A percentile compares a stretch with the other conserved stretches of the same genome.
Evolutionary conservation across 1,140 invertebrate species (phyloP).

Genomic region (Achatina immaculata): DNA sequence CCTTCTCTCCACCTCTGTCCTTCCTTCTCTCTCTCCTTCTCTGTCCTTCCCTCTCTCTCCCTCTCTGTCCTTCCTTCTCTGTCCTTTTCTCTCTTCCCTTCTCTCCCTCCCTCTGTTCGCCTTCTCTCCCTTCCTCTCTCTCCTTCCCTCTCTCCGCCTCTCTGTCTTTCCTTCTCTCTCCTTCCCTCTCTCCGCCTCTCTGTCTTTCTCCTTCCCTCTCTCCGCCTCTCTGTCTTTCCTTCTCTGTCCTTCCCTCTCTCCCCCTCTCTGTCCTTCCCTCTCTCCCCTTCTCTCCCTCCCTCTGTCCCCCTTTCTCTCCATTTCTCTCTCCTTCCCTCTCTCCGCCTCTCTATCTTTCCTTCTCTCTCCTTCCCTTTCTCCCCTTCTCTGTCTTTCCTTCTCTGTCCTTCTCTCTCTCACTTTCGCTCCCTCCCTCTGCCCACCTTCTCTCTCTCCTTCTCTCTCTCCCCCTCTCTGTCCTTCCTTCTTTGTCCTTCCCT

Average conservation of each 20-base stretch:
- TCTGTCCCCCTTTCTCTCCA: conserved; percentile 5
- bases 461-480: too few species aligned
- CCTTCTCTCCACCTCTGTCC: too few species aligned
- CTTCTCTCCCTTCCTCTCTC: not conserved
- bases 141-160: not conserved
- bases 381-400: not conserved
- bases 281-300: too few species aligned
- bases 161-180: too few species aligned
- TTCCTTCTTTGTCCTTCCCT: not conserved
- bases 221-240: not conserved
- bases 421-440: not conserved
- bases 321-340: not conserved
- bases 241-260: not conserved
- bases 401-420: not conserved
- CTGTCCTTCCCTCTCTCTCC: too few species aligned
- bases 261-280: too few species aligned
- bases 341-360: too few species aligned
- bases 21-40: too few species aligned
- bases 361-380: too few species aligned
- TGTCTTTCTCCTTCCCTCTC: not conserved
- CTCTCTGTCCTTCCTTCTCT: too few species aligned
- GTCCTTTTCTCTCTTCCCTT: too few species aligned
- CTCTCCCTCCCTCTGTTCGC: not conserved
- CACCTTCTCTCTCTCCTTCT: not conserved
- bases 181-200: not conserved